phyloP scores from a whole-genome alignment of 2,797 vertebrate genomes.

The Heteromormyrus szaboi region DNA sequence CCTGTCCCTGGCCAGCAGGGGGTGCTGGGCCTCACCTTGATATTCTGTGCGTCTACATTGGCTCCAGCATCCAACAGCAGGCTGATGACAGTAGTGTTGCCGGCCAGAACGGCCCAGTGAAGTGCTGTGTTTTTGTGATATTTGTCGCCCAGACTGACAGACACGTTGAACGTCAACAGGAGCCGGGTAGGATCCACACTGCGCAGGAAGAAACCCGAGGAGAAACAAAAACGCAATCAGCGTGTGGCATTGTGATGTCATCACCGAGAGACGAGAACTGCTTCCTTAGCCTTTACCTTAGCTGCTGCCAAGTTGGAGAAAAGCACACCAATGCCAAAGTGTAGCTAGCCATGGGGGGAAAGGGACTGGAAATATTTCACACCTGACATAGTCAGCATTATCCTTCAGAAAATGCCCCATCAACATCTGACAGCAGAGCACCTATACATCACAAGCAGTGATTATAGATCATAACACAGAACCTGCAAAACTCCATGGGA shows the following conservation, averaged over 20 bases:
- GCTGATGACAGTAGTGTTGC: constrained; percentile 97
- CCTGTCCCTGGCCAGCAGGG: background rate
- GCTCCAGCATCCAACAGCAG: constrained; percentile 90
- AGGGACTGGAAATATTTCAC: background rate
- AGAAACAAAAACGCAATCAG: background rate
- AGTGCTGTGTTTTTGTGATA: constrained; percentile 98
- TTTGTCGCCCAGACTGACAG: constrained; percentile 96
- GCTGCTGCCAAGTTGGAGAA: background rate
- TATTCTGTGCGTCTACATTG: constrained; percentile 94
- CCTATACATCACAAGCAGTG: background rate
- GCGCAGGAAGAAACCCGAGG: constrained; percentile 42
- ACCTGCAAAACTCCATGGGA: background rate
- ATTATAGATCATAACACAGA: background rate
- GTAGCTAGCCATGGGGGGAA: background rate
- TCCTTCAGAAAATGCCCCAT: background rate
- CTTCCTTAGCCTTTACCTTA: background rate
- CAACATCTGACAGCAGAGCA: background rate
- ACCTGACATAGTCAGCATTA: background rate
- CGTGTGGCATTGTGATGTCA: background rate
- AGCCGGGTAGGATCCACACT: constrained; percentile 96
- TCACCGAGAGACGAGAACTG: background rate
- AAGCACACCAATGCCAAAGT: background rate
- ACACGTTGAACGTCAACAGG: constrained; percentile 96
- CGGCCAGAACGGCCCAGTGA: constrained; percentile 96
- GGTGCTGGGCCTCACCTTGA: constrained; percentile 72